These are phyloP conservation scores for Myodes glareolus DNA, from an alignment of 2,113 vertebrate genomes.

Conservation along the genomic window DNA sequence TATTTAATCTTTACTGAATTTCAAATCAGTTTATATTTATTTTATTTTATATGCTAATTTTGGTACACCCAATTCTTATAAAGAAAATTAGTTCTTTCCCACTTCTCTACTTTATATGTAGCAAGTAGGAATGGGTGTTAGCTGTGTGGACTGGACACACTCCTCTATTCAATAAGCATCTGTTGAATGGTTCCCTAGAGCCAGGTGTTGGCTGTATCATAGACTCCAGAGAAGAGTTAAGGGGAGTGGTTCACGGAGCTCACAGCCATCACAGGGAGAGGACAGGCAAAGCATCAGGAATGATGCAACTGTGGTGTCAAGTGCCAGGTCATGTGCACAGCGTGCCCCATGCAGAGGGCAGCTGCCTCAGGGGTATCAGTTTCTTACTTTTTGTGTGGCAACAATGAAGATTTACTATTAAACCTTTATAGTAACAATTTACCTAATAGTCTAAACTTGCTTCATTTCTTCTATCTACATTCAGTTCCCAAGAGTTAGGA, in stretches of 20 bases:
- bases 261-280: neutral
- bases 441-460: neutral
- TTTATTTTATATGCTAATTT: neutral
- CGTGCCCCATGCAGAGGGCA: neutral
- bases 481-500: neutral
- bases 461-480: neutral
- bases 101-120: neutral
- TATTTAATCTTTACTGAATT: neutral
- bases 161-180: neutral
- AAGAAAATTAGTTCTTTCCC: neutral
- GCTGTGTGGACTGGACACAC: neutral
- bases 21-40: neutral
- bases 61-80: neutral
- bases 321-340: neutral
- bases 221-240: neutral
- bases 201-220: neutral
- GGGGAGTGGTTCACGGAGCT: neutral
- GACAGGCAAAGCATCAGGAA: neutral
- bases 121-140: neutral
- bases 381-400: neutral
- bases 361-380: neutral
- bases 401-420: neutral
- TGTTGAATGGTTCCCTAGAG: neutral
- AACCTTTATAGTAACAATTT: neutral
- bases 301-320: rapidly evolving